A percentile compares a stretch with the other conserved stretches of the same genome.
These are phyloP conservation scores for Rhimphoctona megacephalus DNA, from an alignment of 2,888 invertebrate species.

Conservation along the genomic window DNA sequence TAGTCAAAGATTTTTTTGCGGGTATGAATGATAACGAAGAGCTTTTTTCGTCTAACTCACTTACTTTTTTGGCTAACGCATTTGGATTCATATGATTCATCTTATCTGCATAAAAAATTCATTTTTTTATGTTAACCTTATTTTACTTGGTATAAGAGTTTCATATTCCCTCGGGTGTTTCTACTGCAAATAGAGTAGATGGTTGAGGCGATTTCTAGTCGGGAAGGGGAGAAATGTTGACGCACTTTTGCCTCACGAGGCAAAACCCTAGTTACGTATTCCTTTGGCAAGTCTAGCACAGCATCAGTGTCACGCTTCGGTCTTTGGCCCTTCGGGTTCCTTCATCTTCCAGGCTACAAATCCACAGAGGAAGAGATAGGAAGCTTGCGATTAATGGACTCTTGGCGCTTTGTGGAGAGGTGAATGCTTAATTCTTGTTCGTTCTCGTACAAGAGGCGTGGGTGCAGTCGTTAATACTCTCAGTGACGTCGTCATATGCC, in stretches of 20 bases:
- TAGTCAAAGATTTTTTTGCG: not conserved
- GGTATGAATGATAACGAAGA: not conserved
- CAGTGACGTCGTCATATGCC: not conserved
- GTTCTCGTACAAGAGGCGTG: not conserved
- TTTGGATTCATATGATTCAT: not conserved
- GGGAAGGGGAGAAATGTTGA: slow-evolving; percentile 33
- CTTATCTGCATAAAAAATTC: not conserved
- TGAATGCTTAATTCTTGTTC: slow-evolving; percentile 41
- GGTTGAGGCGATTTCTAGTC: not conserved
- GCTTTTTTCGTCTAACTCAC: not conserved
- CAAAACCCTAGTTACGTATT: slow-evolving; percentile 61
- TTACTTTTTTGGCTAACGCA: not conserved
- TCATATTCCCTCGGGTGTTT: slow-evolving; percentile 8
- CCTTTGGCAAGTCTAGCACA: slow-evolving; percentile 46
- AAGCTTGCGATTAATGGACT: slow-evolving; percentile 35
- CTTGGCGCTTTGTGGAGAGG: slow-evolving; percentile 42
- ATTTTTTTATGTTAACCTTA: not conserved
- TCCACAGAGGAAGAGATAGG: slow-evolving; percentile 36
- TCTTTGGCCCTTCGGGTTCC: slow-evolving; percentile 41
- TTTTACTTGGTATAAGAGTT: not conserved
- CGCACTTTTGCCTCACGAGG: slow-evolving; percentile 51
- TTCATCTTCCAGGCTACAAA: slow-evolving; percentile 20
- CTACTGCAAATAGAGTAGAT: slow-evolving; percentile 1
- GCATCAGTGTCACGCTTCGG: slow-evolving; percentile 13
- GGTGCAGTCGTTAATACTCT: slow-evolving; percentile 10